Evolutionary conservation across 2,113 vertebrate species (phyloP), one percentile per base, ranked within the genome.

Genomic region (Hypanus sabinus): DNA sequence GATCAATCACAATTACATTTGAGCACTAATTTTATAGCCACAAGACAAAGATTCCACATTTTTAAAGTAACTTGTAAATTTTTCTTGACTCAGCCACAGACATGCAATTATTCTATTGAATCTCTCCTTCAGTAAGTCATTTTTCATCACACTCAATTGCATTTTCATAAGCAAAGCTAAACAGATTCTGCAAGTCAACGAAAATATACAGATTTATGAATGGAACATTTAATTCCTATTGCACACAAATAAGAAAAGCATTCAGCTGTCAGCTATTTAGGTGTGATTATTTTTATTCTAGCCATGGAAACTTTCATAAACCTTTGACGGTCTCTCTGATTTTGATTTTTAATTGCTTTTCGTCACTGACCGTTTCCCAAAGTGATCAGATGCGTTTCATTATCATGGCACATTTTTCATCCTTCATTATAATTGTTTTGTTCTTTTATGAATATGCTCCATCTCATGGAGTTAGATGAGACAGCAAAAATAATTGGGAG

Each of bases 81-180:
- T 73, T 24, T 55, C 70, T 93, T 93, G 91, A 73, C 36, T 93
- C 5, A 38, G 24, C 36, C 65, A 38, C 60, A 30, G 20, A 93
- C 91, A 55, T 93, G 71, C 27, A 93, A 93, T 93, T 36, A 73
- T 93, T 73, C 33, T 46, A 93, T 93, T 93, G 70, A 73, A 93
- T 30, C 36, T 93, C 22, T 1, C 36, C 46, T 27, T 10, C 33
- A 75, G 70, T 93, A 93, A 93, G 30, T 71, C 36, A 93, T 70
- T 93, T 93, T 55, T 75, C 91, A 55, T 73, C 91, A 55, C 65
- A 73, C 91, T 73, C 70, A 55, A 30, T 20, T 27, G 36, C 70
- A 6, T 9, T 75, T 38, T 55, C 11, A 93, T 38, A 73, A 70
- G 14, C 33, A 92, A 92, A 71, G 33, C n/a, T 46, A 73, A 46